Evolutionary conservation across 1,140 invertebrate genomes (phyloP), one percentile per base, ranked within the genome.

Genomic region (Stenopsyche tienmushanensis): DNA sequence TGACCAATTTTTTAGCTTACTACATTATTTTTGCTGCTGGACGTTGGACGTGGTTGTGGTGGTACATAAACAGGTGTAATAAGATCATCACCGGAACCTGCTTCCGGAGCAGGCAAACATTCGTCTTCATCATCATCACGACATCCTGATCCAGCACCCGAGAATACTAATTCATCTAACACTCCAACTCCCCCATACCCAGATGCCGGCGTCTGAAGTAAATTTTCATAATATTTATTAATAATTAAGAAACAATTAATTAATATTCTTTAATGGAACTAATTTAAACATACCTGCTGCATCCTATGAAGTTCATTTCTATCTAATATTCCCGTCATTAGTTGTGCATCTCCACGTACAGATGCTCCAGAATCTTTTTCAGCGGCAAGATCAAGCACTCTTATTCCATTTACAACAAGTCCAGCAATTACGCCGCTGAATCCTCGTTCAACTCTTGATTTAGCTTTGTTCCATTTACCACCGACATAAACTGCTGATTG

Each of bases 61-160:
- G 92, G 90, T 10, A 93, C 89, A 77, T 94, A 95, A 0, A 95
- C 92, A 0, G 93, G 93, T 0, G 93, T 96, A 54, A 96, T 94
- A 13, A 96, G 82, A 74, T 96, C 92, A 75, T 94, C 92, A 72
- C 90, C 90, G 54, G 89, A 88, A 34, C 89, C 90, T 13, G 88
- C 85, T 70, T 93, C 91, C 52, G 90, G 91, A 39, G 90, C 82
- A 5, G 91, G 90, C 24, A 89, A 90, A 71, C 92, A 94, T 74
- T 93, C 90, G 71, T 91, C 89, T 74, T 96, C 93, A 73, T 92
- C 91, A 72, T 93, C 91, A 65, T 90, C 88, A 25, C 89, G 84
- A 75, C 92, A 95, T 0, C 92, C 92, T 13, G 91, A 93, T 9
- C 93, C 92, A 3, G 91, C 92, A 17, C 92, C 92, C 3, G 91